Evolutionary conservation across 2,888 invertebrate genomes (phyloP).

Genomic region (Digitonthophagus gazella): DNA sequence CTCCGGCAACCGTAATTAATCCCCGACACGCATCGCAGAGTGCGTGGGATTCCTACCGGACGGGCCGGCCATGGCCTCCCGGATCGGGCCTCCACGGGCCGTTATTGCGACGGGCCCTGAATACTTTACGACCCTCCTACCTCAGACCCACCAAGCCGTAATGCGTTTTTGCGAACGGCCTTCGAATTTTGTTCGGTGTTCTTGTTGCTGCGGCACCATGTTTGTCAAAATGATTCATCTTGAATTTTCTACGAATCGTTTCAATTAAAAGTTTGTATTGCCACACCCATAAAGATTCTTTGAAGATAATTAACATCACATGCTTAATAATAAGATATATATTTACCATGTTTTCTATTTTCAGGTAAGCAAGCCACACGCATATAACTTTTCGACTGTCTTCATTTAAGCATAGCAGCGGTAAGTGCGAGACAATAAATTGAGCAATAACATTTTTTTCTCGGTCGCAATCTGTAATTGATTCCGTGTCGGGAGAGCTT

Average conservation of each 20-base stretch:
- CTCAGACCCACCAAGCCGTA: neutral
- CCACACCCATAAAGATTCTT: too few relatives aligned
- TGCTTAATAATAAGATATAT: too few relatives aligned
- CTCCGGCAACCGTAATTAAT: slow-evolving; percentile 30
- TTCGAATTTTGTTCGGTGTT: neutral
- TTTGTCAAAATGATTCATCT: too few relatives aligned
- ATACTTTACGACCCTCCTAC: neutral
- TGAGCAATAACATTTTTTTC: neutral
- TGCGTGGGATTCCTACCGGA: slow-evolving; percentile 27
- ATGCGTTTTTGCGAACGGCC: neutral
- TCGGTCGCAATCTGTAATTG: neutral
- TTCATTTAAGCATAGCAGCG: neutral
- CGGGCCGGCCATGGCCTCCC: slow-evolving; percentile 1
- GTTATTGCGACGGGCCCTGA: slow-evolving; percentile 6
- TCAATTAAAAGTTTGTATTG: too few relatives aligned
- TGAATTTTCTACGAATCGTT: neutral
- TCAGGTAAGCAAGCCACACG: neutral
- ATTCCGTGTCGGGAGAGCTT: neutral
- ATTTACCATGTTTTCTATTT: neutral
- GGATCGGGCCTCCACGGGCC: neutral
- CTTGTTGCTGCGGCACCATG: too few relatives aligned
- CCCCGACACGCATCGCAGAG: slow-evolving; percentile 29
- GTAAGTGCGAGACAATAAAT: neutral
- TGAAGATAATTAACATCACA: too few relatives aligned
- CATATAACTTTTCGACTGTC: neutral